These are phyloP conservation scores for Penaeus japonicus DNA, from an alignment of 1,140 invertebrate genomes.

Conservation along the genomic window DNA sequence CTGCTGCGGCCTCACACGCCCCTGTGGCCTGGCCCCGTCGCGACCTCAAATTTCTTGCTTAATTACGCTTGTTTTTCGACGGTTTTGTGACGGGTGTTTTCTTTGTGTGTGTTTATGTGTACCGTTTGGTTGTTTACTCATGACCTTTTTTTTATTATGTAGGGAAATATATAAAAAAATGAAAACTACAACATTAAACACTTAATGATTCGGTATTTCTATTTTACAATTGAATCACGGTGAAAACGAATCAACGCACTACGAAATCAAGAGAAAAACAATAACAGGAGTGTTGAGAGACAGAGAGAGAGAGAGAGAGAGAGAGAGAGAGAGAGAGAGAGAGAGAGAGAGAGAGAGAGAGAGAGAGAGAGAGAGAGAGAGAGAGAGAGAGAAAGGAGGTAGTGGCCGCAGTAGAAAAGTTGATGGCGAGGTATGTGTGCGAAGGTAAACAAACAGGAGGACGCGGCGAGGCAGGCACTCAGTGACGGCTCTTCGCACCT, in stretches of 20 bases:
- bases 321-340: not conserved
- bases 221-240: not conserved
- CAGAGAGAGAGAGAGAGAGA: not conserved
- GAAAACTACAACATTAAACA: too few species aligned
- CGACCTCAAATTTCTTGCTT: constrained; percentile 31
- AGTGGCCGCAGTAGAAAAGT: not conserved
- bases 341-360: not conserved
- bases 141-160: too few species aligned
- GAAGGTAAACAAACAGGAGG: constrained; percentile 26
- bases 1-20: constrained; percentile 29
- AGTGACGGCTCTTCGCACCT: constrained; percentile 22
- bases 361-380: not conserved
- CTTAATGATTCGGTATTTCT: too few species aligned
- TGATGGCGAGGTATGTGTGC: not conserved
- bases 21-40: not conserved
- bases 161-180: too few species aligned
- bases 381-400: not conserved
- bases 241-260: not conserved
- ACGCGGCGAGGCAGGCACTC: constrained; percentile 25
- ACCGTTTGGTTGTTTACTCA: too few species aligned
- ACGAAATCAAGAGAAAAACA: not conserved
- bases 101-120: not conserved
- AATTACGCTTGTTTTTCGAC: not conserved
- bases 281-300: not conserved
- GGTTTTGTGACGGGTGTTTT: not conserved